phyloP scores from a whole-genome alignment of 2,113 vertebrate genomes.

The Leptosomus discolor region DNA sequence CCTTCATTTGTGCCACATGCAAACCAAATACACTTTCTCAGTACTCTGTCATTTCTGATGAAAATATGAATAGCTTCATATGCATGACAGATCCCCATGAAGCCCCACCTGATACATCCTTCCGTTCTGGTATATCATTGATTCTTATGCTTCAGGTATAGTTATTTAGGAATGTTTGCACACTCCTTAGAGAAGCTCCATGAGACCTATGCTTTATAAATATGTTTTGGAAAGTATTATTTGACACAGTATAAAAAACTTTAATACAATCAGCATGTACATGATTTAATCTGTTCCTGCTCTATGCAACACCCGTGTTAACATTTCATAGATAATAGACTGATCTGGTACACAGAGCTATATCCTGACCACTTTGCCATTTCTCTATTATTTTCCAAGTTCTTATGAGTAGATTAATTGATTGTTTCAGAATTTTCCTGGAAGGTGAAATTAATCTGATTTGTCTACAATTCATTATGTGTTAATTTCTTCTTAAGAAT shows the following conservation, averaged over 20 bases:
- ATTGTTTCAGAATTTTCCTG: background rate
- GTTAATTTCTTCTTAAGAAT: background rate
- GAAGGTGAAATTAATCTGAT: background rate
- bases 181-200: background rate
- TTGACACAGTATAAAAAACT: background rate
- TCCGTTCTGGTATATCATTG: background rate
- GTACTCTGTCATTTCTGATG: background rate
- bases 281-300: background rate
- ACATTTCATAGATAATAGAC: background rate
- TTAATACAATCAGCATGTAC: background rate
- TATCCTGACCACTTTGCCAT: background rate
- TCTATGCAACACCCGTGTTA: rapidly evolving
- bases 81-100: background rate
- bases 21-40: background rate
- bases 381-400: background rate
- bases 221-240: background rate
- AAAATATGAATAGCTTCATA: background rate
- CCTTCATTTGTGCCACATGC: background rate
- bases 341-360: background rate
- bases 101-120: background rate
- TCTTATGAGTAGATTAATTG: background rate
- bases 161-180: background rate
- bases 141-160: background rate
- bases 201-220: background rate
- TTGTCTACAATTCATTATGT: rapidly evolving